Conservation (phyloP, 1,140 invertebrate species). For the Anastrepha obliqua region DNA sequence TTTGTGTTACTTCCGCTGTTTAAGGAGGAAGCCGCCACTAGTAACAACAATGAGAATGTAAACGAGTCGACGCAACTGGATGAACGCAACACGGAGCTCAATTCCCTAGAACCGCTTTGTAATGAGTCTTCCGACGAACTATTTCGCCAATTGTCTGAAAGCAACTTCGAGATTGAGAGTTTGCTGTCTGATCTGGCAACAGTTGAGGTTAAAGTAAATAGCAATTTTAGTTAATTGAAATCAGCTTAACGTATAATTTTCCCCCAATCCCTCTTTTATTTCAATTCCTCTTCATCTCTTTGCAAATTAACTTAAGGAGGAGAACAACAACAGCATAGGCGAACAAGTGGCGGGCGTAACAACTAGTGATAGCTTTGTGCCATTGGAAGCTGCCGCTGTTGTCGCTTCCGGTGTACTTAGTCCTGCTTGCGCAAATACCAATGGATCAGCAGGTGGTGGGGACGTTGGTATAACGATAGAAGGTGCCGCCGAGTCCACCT, state of each 20-base stretch:
- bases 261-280: not conserved
- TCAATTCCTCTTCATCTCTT: constrained; percentile 49
- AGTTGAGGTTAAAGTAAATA: constrained; percentile 76
- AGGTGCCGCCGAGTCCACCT: constrained; percentile 26
- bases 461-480: constrained; percentile 31
- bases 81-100: constrained; percentile 60
- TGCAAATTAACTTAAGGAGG: constrained; percentile 72
- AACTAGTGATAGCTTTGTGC: constrained; percentile 18
- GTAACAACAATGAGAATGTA: constrained; percentile 55
- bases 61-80: constrained; percentile 54
- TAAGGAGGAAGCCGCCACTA: constrained; percentile 45
- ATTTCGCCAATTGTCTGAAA: constrained; percentile 72
- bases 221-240: constrained; percentile 24
- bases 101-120: constrained; percentile 71
- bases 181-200: constrained; percentile 76
- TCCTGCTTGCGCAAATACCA: constrained; percentile 36
- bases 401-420: constrained; percentile 1
- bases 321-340: constrained; percentile 67
- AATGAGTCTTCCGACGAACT: constrained; percentile 73
- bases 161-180: constrained; percentile 76
- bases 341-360: constrained; percentile 30
- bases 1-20: not conserved
- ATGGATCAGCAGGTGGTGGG: constrained; percentile 20
- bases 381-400: constrained; percentile 2
- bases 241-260: constrained; percentile 32